Conservation (phyloP, 2,888 invertebrate genomes). For the Crematogaster levior region DNA sequence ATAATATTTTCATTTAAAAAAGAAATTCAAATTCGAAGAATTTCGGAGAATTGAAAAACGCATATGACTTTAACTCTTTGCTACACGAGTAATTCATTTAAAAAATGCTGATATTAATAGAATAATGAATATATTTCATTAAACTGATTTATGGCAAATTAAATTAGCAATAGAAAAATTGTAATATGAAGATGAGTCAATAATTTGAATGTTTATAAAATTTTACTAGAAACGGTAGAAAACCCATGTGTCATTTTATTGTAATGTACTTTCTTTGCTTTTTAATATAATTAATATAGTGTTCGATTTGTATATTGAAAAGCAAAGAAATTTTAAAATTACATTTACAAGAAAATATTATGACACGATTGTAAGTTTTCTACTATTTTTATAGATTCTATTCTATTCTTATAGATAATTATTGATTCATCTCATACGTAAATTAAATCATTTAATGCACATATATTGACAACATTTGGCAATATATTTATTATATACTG, state of each 20-base stretch:
- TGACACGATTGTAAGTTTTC: neutral
- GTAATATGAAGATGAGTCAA: neutral
- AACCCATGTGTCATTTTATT: neutral
- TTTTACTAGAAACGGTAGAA: neutral
- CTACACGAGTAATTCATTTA: slow-evolving; percentile 55
- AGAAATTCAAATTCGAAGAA: neutral
- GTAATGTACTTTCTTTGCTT: neutral
- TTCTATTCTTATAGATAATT: neutral
- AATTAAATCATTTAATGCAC: neutral
- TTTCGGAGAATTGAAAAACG: neutral
- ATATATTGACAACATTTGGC: neutral
- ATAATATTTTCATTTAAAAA: neutral
- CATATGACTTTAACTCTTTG: slow-evolving; percentile 30
- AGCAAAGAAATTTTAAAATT: neutral
- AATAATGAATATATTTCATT: slow-evolving; percentile 5
- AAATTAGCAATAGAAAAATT: slow-evolving; percentile 33
- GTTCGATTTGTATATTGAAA: neutral
- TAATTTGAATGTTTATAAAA: neutral
- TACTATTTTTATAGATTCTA: neutral
- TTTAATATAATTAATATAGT: neutral
- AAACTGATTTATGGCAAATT: slow-evolving; percentile 28
- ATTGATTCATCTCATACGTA: neutral
- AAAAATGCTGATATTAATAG: slow-evolving; percentile 29
- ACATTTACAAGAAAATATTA: neutral
- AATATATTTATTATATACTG: slow-evolving; percentile 26